These are phyloP conservation scores for Germaria angustata DNA, from an alignment of 2,888 invertebrate genomes.

Conservation along the genomic window DNA sequence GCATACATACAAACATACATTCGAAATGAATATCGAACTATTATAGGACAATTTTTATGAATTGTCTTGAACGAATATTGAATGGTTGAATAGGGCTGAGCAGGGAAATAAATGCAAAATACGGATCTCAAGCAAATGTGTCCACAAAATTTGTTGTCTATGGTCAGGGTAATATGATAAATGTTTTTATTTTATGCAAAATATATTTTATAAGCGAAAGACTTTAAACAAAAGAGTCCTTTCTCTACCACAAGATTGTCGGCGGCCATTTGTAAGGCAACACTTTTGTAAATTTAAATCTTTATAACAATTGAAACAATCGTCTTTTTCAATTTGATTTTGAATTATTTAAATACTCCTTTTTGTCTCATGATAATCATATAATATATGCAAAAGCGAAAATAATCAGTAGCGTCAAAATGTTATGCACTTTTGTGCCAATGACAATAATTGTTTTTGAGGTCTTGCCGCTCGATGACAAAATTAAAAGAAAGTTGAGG, in stretches of 20 bases:
- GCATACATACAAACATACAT: not conserved
- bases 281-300: conserved; percentile 31
- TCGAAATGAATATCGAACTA: conserved; percentile 32
- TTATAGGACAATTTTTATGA: conserved; percentile 48
- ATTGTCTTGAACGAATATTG: conserved; percentile 40
- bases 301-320: conserved; percentile 1
- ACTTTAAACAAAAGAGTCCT: conserved; percentile 20
- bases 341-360: not conserved
- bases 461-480: too few species aligned
- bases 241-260: conserved; percentile 36
- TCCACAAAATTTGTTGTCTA: conserved; percentile 30
- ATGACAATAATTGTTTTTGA: not conserved
- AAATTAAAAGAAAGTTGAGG: too few species aligned
- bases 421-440: not conserved
- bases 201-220: conserved; percentile 6
- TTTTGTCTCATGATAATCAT: not conserved
- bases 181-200: conserved; percentile 63
- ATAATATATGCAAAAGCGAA: not conserved
- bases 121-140: conserved; percentile 6
- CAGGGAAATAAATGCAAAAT: conserved; percentile 2
- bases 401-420: not conserved
- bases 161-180: conserved; percentile 59
- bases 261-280: conserved; percentile 30
- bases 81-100: conserved; percentile 26
- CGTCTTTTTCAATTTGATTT: conserved; percentile 1